Conservation (phyloP, 2,113 vertebrate species). For the Ochotona curzoniae region DNA sequence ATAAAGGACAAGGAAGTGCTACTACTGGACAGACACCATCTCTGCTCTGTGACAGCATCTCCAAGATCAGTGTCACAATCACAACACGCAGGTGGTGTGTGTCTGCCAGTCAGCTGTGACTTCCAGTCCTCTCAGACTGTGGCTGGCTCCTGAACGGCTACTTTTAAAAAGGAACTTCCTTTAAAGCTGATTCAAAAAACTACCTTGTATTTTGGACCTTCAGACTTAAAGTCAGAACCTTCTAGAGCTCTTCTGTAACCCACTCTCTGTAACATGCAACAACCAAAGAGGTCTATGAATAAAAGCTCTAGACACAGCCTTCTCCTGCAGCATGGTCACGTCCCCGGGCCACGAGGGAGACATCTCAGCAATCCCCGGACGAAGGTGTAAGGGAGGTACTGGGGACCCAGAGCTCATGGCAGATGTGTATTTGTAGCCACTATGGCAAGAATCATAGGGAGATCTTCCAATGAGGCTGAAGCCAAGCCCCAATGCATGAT, state of each 20-base stretch:
- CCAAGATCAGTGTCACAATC: background rate
- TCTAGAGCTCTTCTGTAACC: background rate
- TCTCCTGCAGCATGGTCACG: too few species aligned
- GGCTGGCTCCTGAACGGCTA: background rate
- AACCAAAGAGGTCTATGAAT: background rate
- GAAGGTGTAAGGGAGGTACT: background rate
- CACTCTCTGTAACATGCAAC: background rate
- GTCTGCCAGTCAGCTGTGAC: too few species aligned
- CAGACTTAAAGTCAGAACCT: background rate
- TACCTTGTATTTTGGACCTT: background rate
- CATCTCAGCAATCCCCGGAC: accelerated
- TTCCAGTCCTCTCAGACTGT: background rate
- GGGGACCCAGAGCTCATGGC: background rate
- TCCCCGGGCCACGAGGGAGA: background rate
- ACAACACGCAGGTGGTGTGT: accelerated
- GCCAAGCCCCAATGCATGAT: accelerated
- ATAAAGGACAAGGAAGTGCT: background rate
- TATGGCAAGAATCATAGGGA: background rate
- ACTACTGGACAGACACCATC: accelerated
- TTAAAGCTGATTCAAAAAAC: background rate
- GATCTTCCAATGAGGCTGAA: background rate
- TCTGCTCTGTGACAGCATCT: background rate
- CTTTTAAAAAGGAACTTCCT: background rate
- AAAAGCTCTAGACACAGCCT: background rate
- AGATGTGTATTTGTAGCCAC: accelerated